phyloP scores from a whole-genome alignment of 2,113 vertebrate genomes.

The Speoplatyrhinus poulsoni region DNA sequence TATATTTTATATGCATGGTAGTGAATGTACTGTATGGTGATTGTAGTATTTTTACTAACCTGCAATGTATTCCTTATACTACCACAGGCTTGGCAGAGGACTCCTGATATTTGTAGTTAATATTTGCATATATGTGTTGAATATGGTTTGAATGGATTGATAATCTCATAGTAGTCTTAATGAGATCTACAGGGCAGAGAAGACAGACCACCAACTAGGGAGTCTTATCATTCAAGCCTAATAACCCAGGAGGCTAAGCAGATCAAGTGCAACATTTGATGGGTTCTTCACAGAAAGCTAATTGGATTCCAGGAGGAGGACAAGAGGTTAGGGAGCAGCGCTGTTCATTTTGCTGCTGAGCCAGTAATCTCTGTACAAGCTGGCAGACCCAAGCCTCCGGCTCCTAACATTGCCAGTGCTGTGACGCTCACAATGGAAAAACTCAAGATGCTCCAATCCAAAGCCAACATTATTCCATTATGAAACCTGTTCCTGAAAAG shows the following conservation, averaged over 20 bases:
- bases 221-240: slow-evolving; percentile 16
- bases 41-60: neutral
- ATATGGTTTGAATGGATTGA: slow-evolving; percentile 3
- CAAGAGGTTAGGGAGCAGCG: slow-evolving; percentile 2
- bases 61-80: neutral
- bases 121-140: neutral
- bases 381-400: slow-evolving; percentile 14
- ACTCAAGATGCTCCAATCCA: slow-evolving; percentile 13
- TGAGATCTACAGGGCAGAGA: slow-evolving; percentile 26
- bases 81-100: neutral
- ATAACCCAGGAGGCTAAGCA: slow-evolving; percentile 22
- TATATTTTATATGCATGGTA: too few relatives aligned
- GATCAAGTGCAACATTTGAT: slow-evolving; percentile 20
- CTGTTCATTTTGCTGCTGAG: slow-evolving; percentile 20
- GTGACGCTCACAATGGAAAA: slow-evolving; percentile 44
- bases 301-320: slow-evolving; percentile 38
- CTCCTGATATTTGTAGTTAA: neutral
- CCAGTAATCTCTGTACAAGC: slow-evolving; percentile 9
- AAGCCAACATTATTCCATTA: slow-evolving; percentile 36
- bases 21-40: neutral
- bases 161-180: slow-evolving; percentile 18
- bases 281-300: slow-evolving; percentile 37
- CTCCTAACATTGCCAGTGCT: slow-evolving; percentile 1
- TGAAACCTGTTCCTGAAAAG: slow-evolving; percentile 36
- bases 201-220: neutral